Evolutionary conservation across 2,888 invertebrate species (phyloP).

Genomic region (Endomychus coccineus): DNA sequence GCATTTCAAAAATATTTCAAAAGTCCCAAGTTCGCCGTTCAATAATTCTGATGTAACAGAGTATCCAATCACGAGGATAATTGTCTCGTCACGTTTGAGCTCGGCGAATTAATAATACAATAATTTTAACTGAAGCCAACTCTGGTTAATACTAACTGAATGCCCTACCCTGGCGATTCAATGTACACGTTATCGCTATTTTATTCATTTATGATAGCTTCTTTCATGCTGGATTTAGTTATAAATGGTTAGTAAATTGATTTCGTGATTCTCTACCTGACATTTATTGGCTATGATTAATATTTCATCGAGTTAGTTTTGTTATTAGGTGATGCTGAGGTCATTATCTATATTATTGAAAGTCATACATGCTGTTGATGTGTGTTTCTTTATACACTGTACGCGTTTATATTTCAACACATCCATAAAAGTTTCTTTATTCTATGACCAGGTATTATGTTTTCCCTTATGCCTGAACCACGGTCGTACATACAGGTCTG

Average conservation of each 20-base stretch:
- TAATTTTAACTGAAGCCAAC: background rate
- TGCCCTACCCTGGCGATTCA: constrained; percentile 12
- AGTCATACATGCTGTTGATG: constrained; percentile 16
- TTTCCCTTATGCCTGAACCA: too few relatives aligned
- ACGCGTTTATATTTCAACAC: constrained; percentile 11
- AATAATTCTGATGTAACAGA: too few relatives aligned
- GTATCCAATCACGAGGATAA: too few relatives aligned
- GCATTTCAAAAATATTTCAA: too few relatives aligned
- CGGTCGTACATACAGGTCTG: too few relatives aligned
- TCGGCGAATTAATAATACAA: too few relatives aligned
- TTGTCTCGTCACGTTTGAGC: too few relatives aligned
- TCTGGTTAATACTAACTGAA: background rate
- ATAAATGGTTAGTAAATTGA: constrained; percentile 42
- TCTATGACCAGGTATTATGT: background rate
- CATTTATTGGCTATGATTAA: constrained; percentile 39
- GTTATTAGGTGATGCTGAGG: constrained; percentile 21
- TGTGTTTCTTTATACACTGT: background rate
- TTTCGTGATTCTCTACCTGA: constrained; percentile 23
- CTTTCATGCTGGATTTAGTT: constrained; percentile 38
- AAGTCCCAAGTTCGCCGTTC: too few relatives aligned
- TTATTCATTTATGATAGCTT: constrained; percentile 42
- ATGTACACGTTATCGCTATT: constrained; percentile 40
- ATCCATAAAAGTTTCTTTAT: constrained; percentile 8
- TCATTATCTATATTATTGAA: constrained; percentile 30
- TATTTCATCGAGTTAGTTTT: constrained; percentile 30